Conservation (phyloP, 2,113 vertebrate genomes). For the Baryphthengus martii region DNA sequence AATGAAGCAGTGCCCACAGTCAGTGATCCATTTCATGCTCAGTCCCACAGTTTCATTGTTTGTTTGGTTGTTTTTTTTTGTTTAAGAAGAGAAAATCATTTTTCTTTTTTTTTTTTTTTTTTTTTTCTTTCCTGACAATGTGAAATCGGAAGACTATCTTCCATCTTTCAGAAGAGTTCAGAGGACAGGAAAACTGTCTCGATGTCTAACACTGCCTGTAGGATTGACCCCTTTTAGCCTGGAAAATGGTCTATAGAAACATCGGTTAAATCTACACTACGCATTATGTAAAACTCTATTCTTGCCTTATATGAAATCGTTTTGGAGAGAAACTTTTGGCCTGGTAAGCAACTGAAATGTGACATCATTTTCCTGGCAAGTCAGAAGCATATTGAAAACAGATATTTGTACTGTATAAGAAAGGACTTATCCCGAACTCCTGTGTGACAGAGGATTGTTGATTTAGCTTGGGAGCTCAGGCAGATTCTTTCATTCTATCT, state of each 20-base stretch:
- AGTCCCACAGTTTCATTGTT: neutral
- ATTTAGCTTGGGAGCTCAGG: neutral
- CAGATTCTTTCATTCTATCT: neutral
- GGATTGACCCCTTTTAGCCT: neutral
- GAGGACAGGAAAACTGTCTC: neutral
- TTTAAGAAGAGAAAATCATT: neutral
- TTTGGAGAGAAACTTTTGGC: neutral
- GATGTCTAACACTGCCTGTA: neutral
- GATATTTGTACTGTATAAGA: neutral
- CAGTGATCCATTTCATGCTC: fast-evolving
- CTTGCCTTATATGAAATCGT: neutral
- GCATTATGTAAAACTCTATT: neutral
- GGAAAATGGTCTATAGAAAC: neutral
- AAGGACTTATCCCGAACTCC: neutral
- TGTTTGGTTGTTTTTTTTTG: neutral
- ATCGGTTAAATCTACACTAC: neutral
- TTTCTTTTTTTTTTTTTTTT: neutral
- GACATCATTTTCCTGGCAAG: neutral
- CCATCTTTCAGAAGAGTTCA: neutral
- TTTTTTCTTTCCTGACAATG: neutral
- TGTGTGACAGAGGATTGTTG: neutral
- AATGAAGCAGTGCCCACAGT: neutral
- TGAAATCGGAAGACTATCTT: neutral
- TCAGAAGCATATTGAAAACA: neutral
- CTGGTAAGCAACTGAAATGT: neutral